Percentiles rank a stretch among this genome's conserved stretches.
Conservation (phyloP, 2,888 invertebrate species). For the Agrochola macilenta region DNA sequence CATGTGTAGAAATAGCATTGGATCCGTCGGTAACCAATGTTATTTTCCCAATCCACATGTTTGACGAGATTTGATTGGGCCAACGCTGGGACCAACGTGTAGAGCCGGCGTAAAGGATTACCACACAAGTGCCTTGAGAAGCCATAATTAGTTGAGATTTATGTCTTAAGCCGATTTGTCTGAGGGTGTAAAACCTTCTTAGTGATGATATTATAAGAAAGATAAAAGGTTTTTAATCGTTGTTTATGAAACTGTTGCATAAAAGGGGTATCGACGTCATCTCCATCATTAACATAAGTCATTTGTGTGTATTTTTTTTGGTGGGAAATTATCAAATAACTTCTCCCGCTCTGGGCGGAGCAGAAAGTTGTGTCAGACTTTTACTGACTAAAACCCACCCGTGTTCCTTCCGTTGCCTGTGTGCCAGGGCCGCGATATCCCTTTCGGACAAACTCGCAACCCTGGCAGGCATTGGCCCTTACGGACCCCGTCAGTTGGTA, state of each 20-base stretch:
- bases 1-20: not conserved
- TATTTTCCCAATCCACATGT: not conserved
- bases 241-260: not conserved
- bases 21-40: too few relatives aligned
- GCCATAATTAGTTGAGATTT: slow-evolving; percentile 9
- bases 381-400: too few relatives aligned
- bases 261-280: not conserved
- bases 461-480: too few relatives aligned
- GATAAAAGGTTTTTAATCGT: not conserved
- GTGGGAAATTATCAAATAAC: too few relatives aligned
- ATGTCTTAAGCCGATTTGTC: slow-evolving; percentile 5
- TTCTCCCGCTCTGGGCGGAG: too few relatives aligned
- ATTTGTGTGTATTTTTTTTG: too few relatives aligned
- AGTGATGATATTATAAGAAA: not conserved
- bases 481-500: too few relatives aligned
- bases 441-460: too few relatives aligned
- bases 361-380: too few relatives aligned
- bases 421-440: too few relatives aligned
- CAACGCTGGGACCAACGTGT: not conserved
- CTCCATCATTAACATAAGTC: too few relatives aligned
- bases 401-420: too few relatives aligned
- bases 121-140: not conserved
- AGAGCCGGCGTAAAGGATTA: slow-evolving; percentile 18
- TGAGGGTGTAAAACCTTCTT: not conserved
- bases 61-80: not conserved